Conservation (phyloP, 2,797 vertebrate species). For the Gymnoscopelus microlampas region DNA sequence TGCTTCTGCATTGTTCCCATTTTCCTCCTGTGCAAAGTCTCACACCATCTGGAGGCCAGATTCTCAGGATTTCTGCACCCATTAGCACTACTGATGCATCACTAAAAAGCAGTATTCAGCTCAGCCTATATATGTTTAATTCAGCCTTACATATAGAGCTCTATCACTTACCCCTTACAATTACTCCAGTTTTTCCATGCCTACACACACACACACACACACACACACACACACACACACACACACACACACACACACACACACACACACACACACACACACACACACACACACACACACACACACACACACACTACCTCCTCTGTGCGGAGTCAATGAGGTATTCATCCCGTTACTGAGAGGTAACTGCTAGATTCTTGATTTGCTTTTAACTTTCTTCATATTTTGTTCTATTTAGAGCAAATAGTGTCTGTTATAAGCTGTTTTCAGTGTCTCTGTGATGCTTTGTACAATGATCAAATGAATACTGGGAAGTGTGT, state of each 20-base stretch:
- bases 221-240: background rate
- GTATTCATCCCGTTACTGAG: conserved; percentile 83
- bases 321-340: conserved; percentile 78
- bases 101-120: conserved; percentile 8
- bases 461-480: conserved; percentile 2
- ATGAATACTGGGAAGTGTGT: background rate
- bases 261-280: conserved; percentile 1
- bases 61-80: conserved; percentile 33
- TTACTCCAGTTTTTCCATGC: background rate
- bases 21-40: conserved; percentile 9
- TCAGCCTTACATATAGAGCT: no score
- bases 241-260: conserved; percentile 42
- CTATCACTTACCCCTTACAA: no score
- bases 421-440: background rate
- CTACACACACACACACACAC: conserved; percentile 8
- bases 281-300: background rate
- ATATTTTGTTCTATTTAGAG: conserved; percentile 25
- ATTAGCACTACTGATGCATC: conserved; percentile 41
- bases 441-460: conserved; percentile 2
- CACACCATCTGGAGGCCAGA: conserved; percentile 42
- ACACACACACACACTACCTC: conserved; percentile 55
- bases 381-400: conserved; percentile 60
- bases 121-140: conserved; percentile 2
- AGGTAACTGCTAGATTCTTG: conserved; percentile 84
- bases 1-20: conserved; percentile 25